phyloP scores from a whole-genome alignment of 2,888 invertebrate genomes.

The Amphiduros pacificus region DNA sequence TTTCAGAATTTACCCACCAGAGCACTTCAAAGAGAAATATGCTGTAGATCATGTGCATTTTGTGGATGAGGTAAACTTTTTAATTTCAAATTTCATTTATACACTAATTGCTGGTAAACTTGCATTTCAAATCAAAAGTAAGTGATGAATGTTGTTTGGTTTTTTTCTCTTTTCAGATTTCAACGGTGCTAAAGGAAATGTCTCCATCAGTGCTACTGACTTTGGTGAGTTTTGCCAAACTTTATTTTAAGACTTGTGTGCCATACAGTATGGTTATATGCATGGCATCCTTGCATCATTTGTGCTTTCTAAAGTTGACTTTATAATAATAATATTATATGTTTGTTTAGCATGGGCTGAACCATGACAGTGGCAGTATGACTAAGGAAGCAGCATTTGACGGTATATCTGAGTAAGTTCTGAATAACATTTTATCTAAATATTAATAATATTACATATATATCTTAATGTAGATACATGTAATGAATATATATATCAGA shows the following conservation, averaged over 20 bases:
- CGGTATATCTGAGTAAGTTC: slow-evolving; percentile 76
- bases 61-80: slow-evolving; percentile 77
- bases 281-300: no score
- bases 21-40: slow-evolving; percentile 79
- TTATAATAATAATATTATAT: no score
- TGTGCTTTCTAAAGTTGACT: no score
- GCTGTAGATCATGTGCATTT: slow-evolving; percentile 80
- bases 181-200: slow-evolving; percentile 63
- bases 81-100: no score
- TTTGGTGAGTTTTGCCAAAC: slow-evolving; percentile 69
- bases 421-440: no score
- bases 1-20: slow-evolving; percentile 66
- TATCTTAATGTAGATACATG: no score
- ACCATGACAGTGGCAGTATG: slow-evolving; percentile 84
- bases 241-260: no score
- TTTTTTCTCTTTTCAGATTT: slow-evolving; percentile 22
- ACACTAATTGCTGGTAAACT: no score
- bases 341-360: slow-evolving; percentile 72
- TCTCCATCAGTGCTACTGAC: slow-evolving; percentile 64
- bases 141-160: no score
- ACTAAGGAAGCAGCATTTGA: slow-evolving; percentile 80
- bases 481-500: no score
- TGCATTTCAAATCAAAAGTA: no score
- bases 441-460: no score
- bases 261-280: neutral